phyloP scores from a whole-genome alignment of 2,888 invertebrate genomes.

The Pinctada fucata region DNA sequence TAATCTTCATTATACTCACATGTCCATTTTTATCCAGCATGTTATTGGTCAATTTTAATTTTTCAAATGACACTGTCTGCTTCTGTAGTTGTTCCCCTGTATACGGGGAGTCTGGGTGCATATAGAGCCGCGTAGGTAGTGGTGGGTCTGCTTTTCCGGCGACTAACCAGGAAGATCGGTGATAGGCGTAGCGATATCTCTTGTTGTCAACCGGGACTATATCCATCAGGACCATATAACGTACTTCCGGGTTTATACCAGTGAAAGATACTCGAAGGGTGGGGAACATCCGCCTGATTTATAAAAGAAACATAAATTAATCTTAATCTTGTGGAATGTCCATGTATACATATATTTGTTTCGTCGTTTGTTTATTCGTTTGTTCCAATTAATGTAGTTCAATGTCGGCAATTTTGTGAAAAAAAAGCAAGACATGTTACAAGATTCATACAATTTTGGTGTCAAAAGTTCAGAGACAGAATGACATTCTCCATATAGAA shows the following conservation, averaged over 20 bases:
- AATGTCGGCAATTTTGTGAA: background rate
- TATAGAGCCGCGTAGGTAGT: conserved; percentile 91
- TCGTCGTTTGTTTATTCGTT: too few species aligned
- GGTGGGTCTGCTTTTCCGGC: conserved; percentile 99
- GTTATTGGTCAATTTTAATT: conserved; percentile 98
- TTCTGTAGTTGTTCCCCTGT: conserved; percentile 96
- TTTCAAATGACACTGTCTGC: conserved; percentile 98
- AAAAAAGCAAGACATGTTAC: background rate
- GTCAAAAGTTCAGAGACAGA: too few species aligned
- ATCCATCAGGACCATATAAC: conserved; percentile 94
- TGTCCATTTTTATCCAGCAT: conserved; percentile 84
- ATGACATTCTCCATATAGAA: too few species aligned
- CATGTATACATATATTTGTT: background rate
- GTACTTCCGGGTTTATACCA: conserved; percentile 81
- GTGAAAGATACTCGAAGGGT: conserved; percentile 96
- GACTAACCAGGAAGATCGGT: conserved; percentile 97
- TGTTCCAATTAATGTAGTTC: background rate
- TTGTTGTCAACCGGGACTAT: conserved; percentile 98
- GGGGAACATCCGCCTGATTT: conserved; percentile 95
- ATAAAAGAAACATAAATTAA: conserved; percentile 34
- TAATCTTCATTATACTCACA: conserved; percentile 57
- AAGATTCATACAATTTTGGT: too few species aligned
- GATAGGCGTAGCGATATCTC: conserved; percentile 95
- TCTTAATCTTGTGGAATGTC: background rate
- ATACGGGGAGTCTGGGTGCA: conserved; percentile 97